phyloP scores from a whole-genome alignment of 2,113 vertebrate species.

The Lepus europaeus region DNA sequence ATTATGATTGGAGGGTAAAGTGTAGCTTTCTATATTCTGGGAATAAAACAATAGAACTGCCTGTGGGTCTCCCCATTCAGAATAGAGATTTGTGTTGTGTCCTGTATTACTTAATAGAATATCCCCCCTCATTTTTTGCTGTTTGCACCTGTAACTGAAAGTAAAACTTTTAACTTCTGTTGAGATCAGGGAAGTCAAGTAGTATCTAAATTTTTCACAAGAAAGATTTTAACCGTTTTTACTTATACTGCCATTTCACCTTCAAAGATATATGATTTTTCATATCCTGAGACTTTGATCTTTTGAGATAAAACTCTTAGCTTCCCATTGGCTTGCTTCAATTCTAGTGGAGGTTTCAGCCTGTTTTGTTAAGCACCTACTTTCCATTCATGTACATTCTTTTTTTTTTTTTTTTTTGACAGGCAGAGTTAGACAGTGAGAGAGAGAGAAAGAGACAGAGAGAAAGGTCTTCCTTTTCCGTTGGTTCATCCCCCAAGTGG shows the following conservation, averaged over 20 bases:
- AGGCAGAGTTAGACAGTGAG: no score
- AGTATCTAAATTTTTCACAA: background rate
- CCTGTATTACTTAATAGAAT: background rate
- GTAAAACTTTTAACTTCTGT: background rate
- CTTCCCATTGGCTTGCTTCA: background rate
- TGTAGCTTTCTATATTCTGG: background rate
- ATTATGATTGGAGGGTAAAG: background rate
- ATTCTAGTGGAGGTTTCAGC: background rate
- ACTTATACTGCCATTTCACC: background rate
- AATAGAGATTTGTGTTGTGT: background rate
- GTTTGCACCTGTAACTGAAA: background rate
- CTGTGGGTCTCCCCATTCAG: background rate
- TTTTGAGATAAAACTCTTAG: background rate
- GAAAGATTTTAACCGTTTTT: background rate
- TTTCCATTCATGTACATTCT: background rate
- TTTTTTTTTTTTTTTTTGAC: no score
- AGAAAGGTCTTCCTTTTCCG: no score
- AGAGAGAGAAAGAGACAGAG: no score
- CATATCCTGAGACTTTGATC: background rate
- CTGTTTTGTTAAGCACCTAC: background rate
- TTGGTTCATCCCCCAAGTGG: no score
- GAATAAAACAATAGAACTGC: background rate
- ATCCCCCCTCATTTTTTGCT: background rate
- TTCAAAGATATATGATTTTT: slow-evolving; percentile 21
- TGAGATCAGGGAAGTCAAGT: background rate